Conservation (phyloP, 2,888 invertebrate species). For the Tuta absoluta region DNA sequence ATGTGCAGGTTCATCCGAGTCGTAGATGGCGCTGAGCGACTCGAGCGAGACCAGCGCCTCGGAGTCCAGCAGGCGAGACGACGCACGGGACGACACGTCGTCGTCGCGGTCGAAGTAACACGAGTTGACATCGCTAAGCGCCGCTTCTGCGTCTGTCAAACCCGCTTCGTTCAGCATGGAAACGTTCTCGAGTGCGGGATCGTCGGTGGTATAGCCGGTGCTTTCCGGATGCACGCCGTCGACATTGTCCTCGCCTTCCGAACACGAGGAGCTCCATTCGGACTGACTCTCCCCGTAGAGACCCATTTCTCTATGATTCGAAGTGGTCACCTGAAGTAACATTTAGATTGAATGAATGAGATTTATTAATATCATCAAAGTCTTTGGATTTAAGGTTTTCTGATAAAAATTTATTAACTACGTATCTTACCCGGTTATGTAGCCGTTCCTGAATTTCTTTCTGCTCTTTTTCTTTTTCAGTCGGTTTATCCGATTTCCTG, state of each 20-base stretch:
- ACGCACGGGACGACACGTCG: constrained; percentile 91
- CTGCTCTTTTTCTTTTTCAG: constrained; percentile 55
- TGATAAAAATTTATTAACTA: background rate
- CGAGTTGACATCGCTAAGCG: constrained; percentile 92
- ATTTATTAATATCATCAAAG: background rate
- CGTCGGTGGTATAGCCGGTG: constrained; percentile 93
- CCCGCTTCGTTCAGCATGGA: constrained; percentile 93
- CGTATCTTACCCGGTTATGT: constrained; percentile 62
- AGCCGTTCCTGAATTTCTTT: constrained; percentile 62
- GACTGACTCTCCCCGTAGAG: constrained; percentile 86
- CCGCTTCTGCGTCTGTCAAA: constrained; percentile 93
- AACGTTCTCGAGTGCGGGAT: constrained; percentile 91
- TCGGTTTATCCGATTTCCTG: constrained; percentile 55
- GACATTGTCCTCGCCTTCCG: constrained; percentile 79
- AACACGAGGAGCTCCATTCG: constrained; percentile 87
- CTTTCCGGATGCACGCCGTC: constrained; percentile 82
- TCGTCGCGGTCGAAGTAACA: constrained; percentile 88
- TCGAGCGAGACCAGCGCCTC: constrained; percentile 89
- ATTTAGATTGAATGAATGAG: too few relatives aligned
- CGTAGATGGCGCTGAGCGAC: constrained; percentile 91
- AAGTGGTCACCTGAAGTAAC: constrained; percentile 56
- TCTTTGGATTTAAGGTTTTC: too few relatives aligned
- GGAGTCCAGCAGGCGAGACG: constrained; percentile 89
- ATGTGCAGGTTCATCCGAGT: constrained; percentile 84
- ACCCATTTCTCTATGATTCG: constrained; percentile 70